A percentile compares a stretch with the other conserved stretches of the same genome.
Evolutionary conservation across 2,797 vertebrate genomes (phyloP).

Genomic region (Anguilla anguilla): DNA sequence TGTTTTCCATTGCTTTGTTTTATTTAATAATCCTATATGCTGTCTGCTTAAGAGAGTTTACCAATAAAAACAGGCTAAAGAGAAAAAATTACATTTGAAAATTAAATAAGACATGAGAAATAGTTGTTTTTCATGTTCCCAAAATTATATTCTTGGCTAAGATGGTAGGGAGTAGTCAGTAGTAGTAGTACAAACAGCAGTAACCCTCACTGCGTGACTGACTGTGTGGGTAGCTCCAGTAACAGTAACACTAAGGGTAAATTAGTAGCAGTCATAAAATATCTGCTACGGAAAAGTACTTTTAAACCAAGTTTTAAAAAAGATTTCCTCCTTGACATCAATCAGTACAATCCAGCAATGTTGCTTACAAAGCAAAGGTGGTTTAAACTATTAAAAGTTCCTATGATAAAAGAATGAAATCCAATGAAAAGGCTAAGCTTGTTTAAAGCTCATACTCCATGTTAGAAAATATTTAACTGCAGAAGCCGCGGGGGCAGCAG

Average conservation of each 20-base stretch:
- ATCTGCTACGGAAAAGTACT: neutral
- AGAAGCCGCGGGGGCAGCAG: neutral
- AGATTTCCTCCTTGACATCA: neutral
- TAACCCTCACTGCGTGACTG: neutral
- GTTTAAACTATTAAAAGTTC: neutral
- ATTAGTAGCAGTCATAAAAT: neutral
- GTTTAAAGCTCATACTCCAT: neutral
- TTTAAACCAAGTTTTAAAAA: neutral
- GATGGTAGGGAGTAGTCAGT: neutral
- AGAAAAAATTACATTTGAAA: neutral
- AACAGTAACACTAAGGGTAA: neutral
- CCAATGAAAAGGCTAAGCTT: neutral
- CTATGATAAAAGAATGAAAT: neutral
- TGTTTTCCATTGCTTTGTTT: slow-evolving; percentile 13
- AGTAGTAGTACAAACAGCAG: neutral
- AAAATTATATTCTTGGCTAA: neutral
- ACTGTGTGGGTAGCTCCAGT: neutral
- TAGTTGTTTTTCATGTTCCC: neutral
- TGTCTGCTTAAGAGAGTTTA: neutral
- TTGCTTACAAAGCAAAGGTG: neutral
- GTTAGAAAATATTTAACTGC: neutral
- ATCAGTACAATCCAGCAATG: neutral
- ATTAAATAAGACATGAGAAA: neutral
- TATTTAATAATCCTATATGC: neutral
- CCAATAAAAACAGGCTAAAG: neutral